phyloP scores from a whole-genome alignment of 1,140 invertebrate species.

The Brachionus angularis region DNA sequence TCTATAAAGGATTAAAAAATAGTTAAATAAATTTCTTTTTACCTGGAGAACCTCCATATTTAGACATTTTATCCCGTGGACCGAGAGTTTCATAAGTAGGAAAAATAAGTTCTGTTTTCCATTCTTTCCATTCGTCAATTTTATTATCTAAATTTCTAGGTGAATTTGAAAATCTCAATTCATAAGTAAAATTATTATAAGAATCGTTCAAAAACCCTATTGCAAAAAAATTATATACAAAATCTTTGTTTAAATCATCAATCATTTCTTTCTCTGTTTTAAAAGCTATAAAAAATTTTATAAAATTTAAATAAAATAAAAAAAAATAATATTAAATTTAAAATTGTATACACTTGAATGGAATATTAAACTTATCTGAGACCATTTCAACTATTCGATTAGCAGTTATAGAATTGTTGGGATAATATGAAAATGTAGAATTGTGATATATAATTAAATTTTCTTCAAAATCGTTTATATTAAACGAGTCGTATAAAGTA shows the following conservation, averaged over 20 bases:
- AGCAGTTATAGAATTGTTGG: conserved; percentile 46
- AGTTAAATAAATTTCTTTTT: conserved; percentile 7
- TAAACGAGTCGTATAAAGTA: conserved; percentile 48
- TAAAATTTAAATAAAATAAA: not conserved
- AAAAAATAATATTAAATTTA: not conserved
- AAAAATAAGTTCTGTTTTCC: conserved; percentile 67
- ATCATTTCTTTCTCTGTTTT: conserved; percentile 54
- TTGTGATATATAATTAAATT: conserved; percentile 43
- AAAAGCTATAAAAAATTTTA: conserved; percentile 51
- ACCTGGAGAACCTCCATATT: conserved; percentile 65
- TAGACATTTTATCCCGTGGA: conserved; percentile 61
- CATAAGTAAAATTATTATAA: conserved; percentile 56
- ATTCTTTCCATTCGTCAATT: conserved; percentile 58
- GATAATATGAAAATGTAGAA: conserved; percentile 49
- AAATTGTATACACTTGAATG: conserved; percentile 44
- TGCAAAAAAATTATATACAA: conserved; percentile 51
- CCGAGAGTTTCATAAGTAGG: conserved; percentile 67
- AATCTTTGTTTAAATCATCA: conserved; percentile 50
- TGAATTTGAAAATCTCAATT: conserved; percentile 64
- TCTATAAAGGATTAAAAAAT: no score
- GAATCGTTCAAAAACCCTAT: conserved; percentile 52
- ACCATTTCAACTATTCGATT: conserved; percentile 47
- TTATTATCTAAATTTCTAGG: conserved; percentile 58
- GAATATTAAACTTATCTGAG: conserved; percentile 44
- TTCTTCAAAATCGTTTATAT: conserved; percentile 46